Conservation (phyloP, 2,888 invertebrate species). For the Eupeodes latifasciatus region DNA sequence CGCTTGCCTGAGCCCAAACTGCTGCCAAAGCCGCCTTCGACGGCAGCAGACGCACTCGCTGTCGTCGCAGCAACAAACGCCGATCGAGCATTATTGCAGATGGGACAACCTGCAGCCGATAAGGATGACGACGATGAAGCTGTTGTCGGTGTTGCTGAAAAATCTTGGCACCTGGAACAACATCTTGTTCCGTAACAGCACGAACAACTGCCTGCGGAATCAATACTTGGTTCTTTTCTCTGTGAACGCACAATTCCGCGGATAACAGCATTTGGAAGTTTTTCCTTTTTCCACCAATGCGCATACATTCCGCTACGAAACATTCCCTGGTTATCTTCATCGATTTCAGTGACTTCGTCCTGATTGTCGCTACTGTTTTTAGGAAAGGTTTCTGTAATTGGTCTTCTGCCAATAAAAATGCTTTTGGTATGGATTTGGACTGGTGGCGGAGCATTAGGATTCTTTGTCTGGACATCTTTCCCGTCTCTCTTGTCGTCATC, state of each 20-base stretch:
- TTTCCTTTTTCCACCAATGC: conserved; percentile 97
- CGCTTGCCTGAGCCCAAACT: conserved; percentile 80
- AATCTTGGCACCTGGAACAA: conserved; percentile 82
- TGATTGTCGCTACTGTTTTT: conserved; percentile 50
- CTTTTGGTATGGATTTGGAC: conserved; percentile 82
- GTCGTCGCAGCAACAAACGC: not conserved
- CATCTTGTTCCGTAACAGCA: conserved; percentile 82
- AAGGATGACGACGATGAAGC: conserved; percentile 78
- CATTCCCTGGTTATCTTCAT: conserved; percentile 79
- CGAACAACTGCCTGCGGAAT: conserved; percentile 77
- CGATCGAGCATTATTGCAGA: conserved; percentile 78
- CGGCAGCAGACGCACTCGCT: not conserved
- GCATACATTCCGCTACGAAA: conserved; percentile 94
- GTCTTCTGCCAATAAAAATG: conserved; percentile 80
- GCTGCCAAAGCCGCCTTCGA: conserved; percentile 66
- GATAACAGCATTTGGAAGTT: conserved; percentile 89
- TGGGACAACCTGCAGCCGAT: conserved; percentile 78
- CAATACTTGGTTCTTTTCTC: conserved; percentile 85
- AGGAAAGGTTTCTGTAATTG: conserved; percentile 61
- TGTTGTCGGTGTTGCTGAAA: conserved; percentile 78
- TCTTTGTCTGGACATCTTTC: not conserved
- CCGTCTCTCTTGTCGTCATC: conserved; percentile 16
- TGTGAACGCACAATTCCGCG: conserved; percentile 84
- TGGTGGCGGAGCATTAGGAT: conserved; percentile 34
- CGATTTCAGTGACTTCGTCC: conserved; percentile 73